Evolutionary conservation across 2,113 vertebrate genomes (phyloP), one percentile per base, ranked within the genome.

Genomic region (Phocoena phocoena): DNA sequence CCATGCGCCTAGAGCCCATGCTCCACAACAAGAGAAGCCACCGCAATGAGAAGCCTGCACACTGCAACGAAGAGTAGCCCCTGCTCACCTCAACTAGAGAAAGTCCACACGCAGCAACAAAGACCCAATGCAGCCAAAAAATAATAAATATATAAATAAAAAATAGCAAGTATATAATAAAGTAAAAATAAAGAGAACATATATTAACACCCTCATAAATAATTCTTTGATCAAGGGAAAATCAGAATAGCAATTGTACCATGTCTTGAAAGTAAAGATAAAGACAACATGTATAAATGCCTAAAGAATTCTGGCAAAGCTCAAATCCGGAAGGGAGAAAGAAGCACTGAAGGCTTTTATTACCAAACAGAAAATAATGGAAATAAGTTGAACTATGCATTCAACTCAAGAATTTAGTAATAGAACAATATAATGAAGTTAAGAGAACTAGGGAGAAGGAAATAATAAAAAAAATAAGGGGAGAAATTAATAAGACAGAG

Each of bases 151-250:
- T 17, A 53, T 53, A 53, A 53, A 53, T 53, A 17, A 53, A 88
- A 80, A 93, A 89, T 74, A 89, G 41, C 55, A 21, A 58, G 55
- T 58, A 90, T 71, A 70, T 73, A 89, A 76, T 41, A 41, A 41
- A 41, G 60, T 68, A 81, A 85, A 63, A 63, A 31, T 83, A 89
- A 93, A 93, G 25, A 67, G 82, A 97, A 88, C 13, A 73, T 50
- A 47, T 63, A 93, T 95, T 91, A 76, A 84, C 67, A 95, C 3
- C 33, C 12, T 65, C 77, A 83, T 93, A 93, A 94, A 93, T 84
- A 81, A 93, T 71, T 93, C 62, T 88, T 67, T 21, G 17, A 53
- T 70, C 73, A 62, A 80, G 87, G 90, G 28, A 81, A 96, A 93
- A 80, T 81, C 65, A 90, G 68, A 96, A 93, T 17, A 84, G 47